Conservation (phyloP, 2,113 vertebrate species). For the Mellivora capensis region DNA sequence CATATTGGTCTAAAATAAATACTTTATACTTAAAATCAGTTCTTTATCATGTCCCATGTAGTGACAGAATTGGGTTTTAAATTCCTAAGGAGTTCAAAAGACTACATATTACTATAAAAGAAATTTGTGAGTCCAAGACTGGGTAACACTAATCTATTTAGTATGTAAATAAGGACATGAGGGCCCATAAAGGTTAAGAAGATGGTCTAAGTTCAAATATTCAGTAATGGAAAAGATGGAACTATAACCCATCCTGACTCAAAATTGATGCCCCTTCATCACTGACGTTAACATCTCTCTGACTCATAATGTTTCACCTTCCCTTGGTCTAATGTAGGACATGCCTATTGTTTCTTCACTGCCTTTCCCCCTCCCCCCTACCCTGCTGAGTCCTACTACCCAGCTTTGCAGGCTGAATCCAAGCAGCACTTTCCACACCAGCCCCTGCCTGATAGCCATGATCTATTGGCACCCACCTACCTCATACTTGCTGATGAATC, state of each 20-base stretch:
- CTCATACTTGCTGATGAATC: background rate
- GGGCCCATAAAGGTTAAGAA: background rate
- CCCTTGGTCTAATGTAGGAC: background rate
- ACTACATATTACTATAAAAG: background rate
- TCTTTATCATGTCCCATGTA: background rate
- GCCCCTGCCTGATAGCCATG: background rate
- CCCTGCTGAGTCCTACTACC: background rate
- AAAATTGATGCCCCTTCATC: background rate
- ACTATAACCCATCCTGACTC: background rate
- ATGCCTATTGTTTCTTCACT: background rate
- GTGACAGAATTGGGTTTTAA: slow-evolving; percentile 5
- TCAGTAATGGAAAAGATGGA: background rate
- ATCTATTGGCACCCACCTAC: background rate
- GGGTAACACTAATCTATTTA: background rate
- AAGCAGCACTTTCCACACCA: background rate
- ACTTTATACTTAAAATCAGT: slow-evolving; percentile 3
- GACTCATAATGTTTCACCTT: background rate
- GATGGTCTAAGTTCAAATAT: background rate
- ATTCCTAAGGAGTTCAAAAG: background rate
- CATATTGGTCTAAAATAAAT: slow-evolving; percentile 6
- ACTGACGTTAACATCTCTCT: background rate
- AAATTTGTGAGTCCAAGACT: slow-evolving; percentile 6
- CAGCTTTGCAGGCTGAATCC: background rate
- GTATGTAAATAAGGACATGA: background rate
- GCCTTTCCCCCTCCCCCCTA: accelerated